A percentile compares a stretch with the other conserved stretches of the same genome.
Conservation (phyloP, 2,113 vertebrate species). For the Syrmaticus mikado region DNA sequence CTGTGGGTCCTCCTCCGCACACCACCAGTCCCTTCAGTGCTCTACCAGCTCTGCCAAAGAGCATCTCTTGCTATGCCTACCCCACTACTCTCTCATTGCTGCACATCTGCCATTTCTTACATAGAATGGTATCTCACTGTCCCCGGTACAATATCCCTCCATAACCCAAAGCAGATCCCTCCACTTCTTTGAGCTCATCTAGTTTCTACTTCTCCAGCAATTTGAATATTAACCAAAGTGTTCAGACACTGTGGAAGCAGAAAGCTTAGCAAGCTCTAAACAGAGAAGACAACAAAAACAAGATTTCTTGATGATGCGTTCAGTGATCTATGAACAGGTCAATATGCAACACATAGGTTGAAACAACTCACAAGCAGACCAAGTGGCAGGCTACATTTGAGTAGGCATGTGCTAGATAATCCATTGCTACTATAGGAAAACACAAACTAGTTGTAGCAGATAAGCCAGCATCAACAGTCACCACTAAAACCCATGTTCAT, state of each 20-base stretch:
- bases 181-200: neutral
- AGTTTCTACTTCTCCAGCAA: neutral
- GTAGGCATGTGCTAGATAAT: neutral
- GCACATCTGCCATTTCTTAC: neutral
- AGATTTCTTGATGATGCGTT: neutral
- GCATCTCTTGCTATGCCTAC: fast-evolving
- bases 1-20: fast-evolving
- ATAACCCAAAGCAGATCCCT: neutral
- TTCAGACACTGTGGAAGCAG: neutral
- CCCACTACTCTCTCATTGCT: neutral
- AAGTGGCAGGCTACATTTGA: neutral
- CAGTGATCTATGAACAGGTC: neutral
- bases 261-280: neutral
- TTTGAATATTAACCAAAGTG: neutral
- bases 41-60: neutral
- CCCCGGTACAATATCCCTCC: neutral
- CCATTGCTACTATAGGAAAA: neutral
- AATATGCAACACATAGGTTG: neutral
- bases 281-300: neutral
- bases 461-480: neutral
- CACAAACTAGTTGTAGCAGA: fast-evolving
- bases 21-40: neutral
- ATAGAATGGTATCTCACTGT: fast-evolving
- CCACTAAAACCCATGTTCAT: neutral
- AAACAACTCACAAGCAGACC: neutral